Base-by-base conservation (phyloP, 2,113 vertebrate species). In the Myodes glareolus region DNA sequence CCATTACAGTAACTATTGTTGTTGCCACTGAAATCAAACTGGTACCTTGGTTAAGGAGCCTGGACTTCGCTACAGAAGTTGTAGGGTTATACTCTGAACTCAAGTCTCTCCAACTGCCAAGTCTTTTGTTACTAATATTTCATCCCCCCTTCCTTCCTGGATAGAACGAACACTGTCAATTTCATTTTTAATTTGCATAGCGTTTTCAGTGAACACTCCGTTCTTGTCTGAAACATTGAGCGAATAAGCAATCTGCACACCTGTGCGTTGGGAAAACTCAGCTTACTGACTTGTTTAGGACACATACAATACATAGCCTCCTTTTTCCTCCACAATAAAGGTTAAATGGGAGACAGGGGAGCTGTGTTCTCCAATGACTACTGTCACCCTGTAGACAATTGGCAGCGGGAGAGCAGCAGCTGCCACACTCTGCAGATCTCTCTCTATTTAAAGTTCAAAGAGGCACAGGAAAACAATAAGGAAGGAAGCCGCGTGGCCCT, bases 371-470 rank as follows among this genome's bases (percentile, higher is more conserved):
- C 88, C 97, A 96, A 80, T 88, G 92, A 88, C 91, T 95, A 96
- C 94, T 68, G 89, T 96, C 92, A 94, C 45, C 19, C 25, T 87
- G 95, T 87, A 96, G 78, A 94, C 76, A 92, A 68, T 90, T 98
- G 98, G 98, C 98, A 98, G 95, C 17, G 94, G 95, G 84, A 88
- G 97, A 73, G n/a, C 36, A 96, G 97, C 98, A 98, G 98, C 98
- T 98, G 98, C 98, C 95, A 96, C 94, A 75, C 97, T 68, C 98
- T 98, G 97, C 98, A 98, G 52, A 97, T 97, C 78, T 87, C 95
- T 97, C 98, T 98, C 98, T 99, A 99, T 99, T 99, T 99, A 99
- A 99, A 99, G 98, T 98, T 98, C 96, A 96, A 97, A 90, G 12
- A 87, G 87, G 97, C 86, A 5, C 97, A 52, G 81, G 25, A 81